Base-by-base conservation (phyloP, 1,140 invertebrate genomes). In the Phocides pigmalion region DNA sequence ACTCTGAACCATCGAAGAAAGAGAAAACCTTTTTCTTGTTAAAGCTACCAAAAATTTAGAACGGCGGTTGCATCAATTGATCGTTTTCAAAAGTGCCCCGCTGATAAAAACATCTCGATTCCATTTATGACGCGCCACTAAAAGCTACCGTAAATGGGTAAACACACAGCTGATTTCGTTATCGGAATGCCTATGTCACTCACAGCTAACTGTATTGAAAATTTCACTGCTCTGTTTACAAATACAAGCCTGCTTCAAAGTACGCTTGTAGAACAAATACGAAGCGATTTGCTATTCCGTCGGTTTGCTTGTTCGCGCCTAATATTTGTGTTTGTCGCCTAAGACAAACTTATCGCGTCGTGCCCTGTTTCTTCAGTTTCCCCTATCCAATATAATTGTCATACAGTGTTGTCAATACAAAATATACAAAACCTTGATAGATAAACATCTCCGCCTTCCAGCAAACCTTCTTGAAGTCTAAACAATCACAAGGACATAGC, bases 291-390 rank as follows among this genome's bases (percentile, higher is more conserved):
- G 84, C 84, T 87, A 88, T 85, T 87, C 79, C 77, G 76, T 77
- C 66, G 68, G 72, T 63, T 65, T 75, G 80, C 73, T 82, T 84
- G 82, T 82, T 79, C 76, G 68, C 61, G 72, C 66, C 73, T 73
- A 83, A 87, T 87, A 87, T 89, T 89, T 89, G 82, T 81, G 81
- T 85, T 88, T 82, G 80, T 71, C 72, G 72, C 78, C 72, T 62
- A 84, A 82, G 74, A 84, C 73, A 83, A 84, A 84, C 80, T 69
- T 68, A 74, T 74, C 72, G 65, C 69, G 59, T 73, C 62, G 47
- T 54, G 66, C 44, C 70, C 25, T 17, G 16, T 59, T 58, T 59
- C 56, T 59, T 59, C 17, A 28, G 56, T n/a, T 47, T 47, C 56
- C n/a, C 25, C 41, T 47, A 59, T 59, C 56, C 25, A 17, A 35